Base-by-base conservation (phyloP, 2,113 vertebrate genomes). In the Myotis yumanensis region DNA sequence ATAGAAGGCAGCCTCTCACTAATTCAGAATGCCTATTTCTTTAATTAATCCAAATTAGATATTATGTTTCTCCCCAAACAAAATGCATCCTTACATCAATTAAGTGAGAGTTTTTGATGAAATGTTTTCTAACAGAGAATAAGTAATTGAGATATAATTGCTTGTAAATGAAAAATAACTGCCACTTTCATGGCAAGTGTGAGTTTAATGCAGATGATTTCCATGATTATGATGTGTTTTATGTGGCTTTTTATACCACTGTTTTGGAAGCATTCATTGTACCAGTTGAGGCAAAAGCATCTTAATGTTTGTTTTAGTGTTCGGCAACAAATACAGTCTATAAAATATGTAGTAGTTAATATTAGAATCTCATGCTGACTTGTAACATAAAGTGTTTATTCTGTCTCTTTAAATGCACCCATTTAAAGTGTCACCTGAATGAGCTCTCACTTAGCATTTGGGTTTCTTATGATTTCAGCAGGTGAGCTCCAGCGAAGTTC, bases 71-170 rank as follows among this genome's bases (percentile, higher is more conserved):
- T 94, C 66, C 69, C 20, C 28, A 83, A 91, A 94, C n/a, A 95
- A 93, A 95, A 94, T 91, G 28, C 81, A 90, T 96, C 71, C 68
- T 95, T 95, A 89, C 37, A 59, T 91, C 91, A 94, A 96, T 94
- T 95, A 96, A 97, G 95, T 96, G 94, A 96, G 91, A 89, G 20
- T 80, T 96, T 96, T 94, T 95, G 92, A 95, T 95, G 85, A 93
- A 96, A 97, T 95, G 52, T 95, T 97, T 91, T 51, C 80, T 95
- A 90, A 96, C 94, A 96, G 94, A 95, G 76, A 95, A 72, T 97
- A 96, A 97, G 91, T 97, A 96, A 97, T 97, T 91, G 94, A 96
- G 95, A 96, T 91, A 95, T 96, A 97, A 96, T 97, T 97, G 93
- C 96, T 97, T 93, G 59, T 91, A 95, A 86, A 95, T 96, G 96